A percentile compares a stretch with the other conserved stretches of the same genome.
phyloP scores from a whole-genome alignment of 2,797 vertebrate genomes.

The Crenichthys baileyi region DNA sequence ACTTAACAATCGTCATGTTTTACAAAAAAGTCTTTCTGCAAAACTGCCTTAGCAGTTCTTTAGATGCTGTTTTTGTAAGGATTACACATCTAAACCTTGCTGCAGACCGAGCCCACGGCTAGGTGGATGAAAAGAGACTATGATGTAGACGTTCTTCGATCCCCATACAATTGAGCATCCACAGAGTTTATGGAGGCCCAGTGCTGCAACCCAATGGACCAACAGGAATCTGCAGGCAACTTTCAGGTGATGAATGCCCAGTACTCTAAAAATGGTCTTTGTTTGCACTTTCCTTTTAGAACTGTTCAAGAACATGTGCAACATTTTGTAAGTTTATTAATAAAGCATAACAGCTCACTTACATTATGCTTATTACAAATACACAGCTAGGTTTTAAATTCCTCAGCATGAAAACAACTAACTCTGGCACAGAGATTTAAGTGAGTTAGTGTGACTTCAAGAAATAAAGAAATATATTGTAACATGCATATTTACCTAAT shows the following conservation, averaged over 20 bases:
- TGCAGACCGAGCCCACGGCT: background rate
- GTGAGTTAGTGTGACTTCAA: background rate
- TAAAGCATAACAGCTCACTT: background rate
- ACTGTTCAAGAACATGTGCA: background rate
- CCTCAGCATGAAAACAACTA: background rate
- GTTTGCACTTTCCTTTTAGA: background rate
- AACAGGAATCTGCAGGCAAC: background rate
- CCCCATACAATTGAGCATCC: background rate
- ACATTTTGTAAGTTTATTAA: background rate
- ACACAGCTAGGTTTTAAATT: background rate
- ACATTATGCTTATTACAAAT: background rate
- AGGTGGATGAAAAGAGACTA: background rate
- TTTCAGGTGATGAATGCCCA: background rate
- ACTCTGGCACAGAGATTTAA: background rate
- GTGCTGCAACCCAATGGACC: background rate
- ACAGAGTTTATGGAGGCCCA: background rate
- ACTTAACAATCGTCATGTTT: background rate
- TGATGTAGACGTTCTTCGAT: background rate
- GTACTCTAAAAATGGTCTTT: background rate
- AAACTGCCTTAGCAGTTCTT: background rate
- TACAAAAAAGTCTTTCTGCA: background rate
- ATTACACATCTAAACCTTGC: background rate
- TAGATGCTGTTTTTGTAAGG: background rate
- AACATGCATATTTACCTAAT: background rate
- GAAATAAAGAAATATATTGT: background rate